Evolutionary conservation across 2,888 invertebrate genomes (phyloP).

Genomic region (Serrognathus titanus): DNA sequence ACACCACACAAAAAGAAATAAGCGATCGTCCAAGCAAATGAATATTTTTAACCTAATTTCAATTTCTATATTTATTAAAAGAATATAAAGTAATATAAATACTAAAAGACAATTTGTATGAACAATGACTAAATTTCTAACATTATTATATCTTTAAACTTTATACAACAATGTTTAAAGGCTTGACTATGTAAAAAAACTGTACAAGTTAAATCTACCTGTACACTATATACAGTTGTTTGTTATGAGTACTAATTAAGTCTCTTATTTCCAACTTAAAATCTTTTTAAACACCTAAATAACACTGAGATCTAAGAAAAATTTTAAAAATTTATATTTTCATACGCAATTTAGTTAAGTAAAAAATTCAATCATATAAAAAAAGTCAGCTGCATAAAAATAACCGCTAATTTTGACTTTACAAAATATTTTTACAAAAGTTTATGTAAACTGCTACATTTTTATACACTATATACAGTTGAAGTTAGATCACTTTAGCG

Average conservation of each 20-base stretch:
- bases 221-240: slow-evolving; percentile 23
- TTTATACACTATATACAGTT: slow-evolving; percentile 22
- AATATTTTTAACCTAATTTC: no score
- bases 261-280: slow-evolving; percentile 1
- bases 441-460: background rate
- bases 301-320: slow-evolving; percentile 4
- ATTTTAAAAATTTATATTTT: no score
- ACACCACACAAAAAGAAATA: background rate
- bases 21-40: background rate
- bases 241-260: slow-evolving; percentile 4
- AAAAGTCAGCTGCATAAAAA: no score
- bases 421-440: slow-evolving; percentile 22
- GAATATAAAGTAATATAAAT: background rate
- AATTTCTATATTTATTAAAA: no score
- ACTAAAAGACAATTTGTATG: slow-evolving; percentile 14
- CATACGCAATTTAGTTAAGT: background rate
- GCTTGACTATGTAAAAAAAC: slow-evolving; percentile 38
- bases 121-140: slow-evolving; percentile 28
- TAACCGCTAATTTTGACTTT: slow-evolving; percentile 8
- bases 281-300: background rate
- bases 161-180: slow-evolving; percentile 41
- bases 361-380: background rate
- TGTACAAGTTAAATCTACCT: slow-evolving; percentile 32
- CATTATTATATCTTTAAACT: slow-evolving; percentile 38
- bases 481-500: slow-evolving; percentile 13